phyloP scores from a whole-genome alignment of 53 echinoderm and acorn worm genomes.

The Pentamera pediparva region DNA sequence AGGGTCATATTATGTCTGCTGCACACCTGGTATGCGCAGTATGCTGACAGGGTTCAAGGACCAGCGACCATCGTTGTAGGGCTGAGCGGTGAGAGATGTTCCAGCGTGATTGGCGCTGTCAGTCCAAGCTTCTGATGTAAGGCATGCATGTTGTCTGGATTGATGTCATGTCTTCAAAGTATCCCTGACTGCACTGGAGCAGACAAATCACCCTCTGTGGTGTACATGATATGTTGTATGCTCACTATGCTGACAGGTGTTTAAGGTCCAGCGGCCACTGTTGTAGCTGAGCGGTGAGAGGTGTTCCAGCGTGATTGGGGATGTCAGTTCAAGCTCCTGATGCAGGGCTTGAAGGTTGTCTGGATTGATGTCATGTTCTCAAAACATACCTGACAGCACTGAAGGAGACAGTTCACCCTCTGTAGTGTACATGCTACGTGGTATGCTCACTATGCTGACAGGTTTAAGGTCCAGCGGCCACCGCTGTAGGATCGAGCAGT shows the following conservation, averaged over 20 bases:
- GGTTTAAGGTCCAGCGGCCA: no score
- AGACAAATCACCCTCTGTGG: conserved; percentile 67
- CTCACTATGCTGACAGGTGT: no score
- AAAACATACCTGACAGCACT: conserved; percentile 88
- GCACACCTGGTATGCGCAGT: background rate
- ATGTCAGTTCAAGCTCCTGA: conserved; percentile 79
- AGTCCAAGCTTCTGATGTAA: conserved; percentile 85
- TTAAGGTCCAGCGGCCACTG: no score
- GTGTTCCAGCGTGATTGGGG: conserved; percentile 35
- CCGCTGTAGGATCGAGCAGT: background rate
- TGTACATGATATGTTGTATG: background rate
- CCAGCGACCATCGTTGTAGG: background rate
- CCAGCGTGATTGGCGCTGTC: conserved; percentile 49
- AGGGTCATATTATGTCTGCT: conserved; percentile 76
- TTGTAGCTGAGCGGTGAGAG: conserved; percentile 6
- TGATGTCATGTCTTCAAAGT: conserved; percentile 75
- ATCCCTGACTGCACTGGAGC: conserved; percentile 93
- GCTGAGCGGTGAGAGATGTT: conserved; percentile 5
- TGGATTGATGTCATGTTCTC: conserved; percentile 74
- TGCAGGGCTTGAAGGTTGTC: conserved; percentile 85
- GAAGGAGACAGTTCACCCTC: conserved; percentile 89
- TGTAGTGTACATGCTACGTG: no score
- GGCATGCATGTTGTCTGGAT: conserved; percentile 74
- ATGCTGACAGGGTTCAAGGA: no score
- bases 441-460: no score